Evolutionary conservation across 2,113 vertebrate genomes (phyloP), one percentile per base, ranked within the genome.

Genomic region (Chaenogobius annularis): DNA sequence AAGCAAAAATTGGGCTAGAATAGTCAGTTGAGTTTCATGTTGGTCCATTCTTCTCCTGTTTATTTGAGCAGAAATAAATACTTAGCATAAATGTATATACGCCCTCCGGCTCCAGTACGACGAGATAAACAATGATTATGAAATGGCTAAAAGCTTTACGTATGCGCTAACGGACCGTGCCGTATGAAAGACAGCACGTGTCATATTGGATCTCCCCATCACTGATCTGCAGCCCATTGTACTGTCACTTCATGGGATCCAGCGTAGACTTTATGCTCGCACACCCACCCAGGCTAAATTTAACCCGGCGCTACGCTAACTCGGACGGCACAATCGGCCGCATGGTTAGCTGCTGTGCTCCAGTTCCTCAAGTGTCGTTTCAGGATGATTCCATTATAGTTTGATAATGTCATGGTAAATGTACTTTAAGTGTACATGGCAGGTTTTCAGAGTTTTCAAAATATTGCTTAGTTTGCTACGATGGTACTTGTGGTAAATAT

Each of bases 221-320:
- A 43, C 50, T 37, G 26, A 20, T 66, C n/a, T 66, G 15, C 22
- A 22, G 5, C 44, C n/a, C 56, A 37, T 61, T 17, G 35, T 56
- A n/a, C 20, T 65, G 40, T 73, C 54, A 2, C 55, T 61, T 74
- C 69, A 64, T 7, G 12, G 23, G 26, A 54, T 83, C 37, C 74
- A 71, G 63, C 47, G 15, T 11, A 3, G 0, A 52, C 74, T 76
- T 75, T 68, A 68, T 67, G 35, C 35, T 55, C 66, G 72, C 70
- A 47, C 77, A 47, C 37, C 26, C n/a, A 50, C 43, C 9, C 50
- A 10, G 23, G 68, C 72, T 82, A 71, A 79, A 66, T 81, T 66
- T 72, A 81, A 62, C 13, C 61, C 20, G 9, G 43, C 22, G 55
- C 4, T 26, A 23, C 3, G 22, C 50, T 47, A 0, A 31, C 35